Base-by-base conservation (phyloP, 2,888 invertebrate genomes). In the Limenitis camilla region DNA sequence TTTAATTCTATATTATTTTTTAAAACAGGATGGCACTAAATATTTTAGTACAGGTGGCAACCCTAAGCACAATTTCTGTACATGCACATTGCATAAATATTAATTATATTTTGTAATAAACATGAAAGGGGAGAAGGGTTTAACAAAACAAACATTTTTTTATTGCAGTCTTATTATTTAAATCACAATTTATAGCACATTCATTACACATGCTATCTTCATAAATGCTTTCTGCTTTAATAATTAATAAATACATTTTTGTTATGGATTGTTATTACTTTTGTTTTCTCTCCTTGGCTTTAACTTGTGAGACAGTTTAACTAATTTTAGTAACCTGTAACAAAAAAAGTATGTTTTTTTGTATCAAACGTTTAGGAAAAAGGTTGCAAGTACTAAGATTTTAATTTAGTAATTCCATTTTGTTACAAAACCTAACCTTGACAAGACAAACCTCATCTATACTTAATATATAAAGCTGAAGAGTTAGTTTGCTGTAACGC, bases 251-350 rank as follows among this genome's bases (percentile, higher is more conserved):
- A n/a, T n/a, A n/a, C n/a, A n/a, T n/a, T 31, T 45, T 47, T 43
- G 43, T 58, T 40, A 49, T 40, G 35, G 52, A 40, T 58, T 58
- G 29, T 60, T 51, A 56, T 61, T 66, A 60, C 68, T 69, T 60
- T 67, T 71, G 52, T 75, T 73, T 58, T 76, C 76, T 69, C 80
- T 72, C 65, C 75, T 74, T 50, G 76, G 60, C 64, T 85, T 87
- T 43, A 84, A 63, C 67, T 78, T 85, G 62, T 87, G 86, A 27
- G 85, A 84, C 19, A 85, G 65, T 61, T 84, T 83, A 1, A 88
- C 79, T 50, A 88, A 72, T 66, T 85, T 80, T 41, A 84, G 66
- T 64, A 88, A 78, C 58, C 88, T 88, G 84, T 58, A 83, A 84
- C 49, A 48, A 56, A 61, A 62, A 53, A 42, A 2, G n/a, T 11